Percentiles rank a stretch among this genome's conserved stretches.
Evolutionary conservation across 2,113 vertebrate genomes (phyloP).

Genomic region (Eleginops maclovinus): DNA sequence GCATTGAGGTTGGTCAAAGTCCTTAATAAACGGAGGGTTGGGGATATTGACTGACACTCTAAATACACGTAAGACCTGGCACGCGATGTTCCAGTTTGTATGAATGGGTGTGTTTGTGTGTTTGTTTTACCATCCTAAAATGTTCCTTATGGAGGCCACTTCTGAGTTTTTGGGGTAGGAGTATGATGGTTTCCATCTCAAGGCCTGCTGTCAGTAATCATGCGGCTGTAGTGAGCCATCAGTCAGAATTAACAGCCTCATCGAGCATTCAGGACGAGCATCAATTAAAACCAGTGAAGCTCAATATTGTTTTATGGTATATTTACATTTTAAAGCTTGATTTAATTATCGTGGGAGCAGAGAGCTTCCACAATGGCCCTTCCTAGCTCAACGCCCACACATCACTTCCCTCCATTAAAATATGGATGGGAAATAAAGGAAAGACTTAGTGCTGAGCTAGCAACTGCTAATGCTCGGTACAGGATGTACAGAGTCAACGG

Average conservation of each 20-base stretch:
- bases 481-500: constrained; percentile 1
- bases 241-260: constrained; percentile 78
- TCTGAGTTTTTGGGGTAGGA: constrained; percentile 2
- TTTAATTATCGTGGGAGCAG: constrained; percentile 76
- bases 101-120: too few relatives aligned
- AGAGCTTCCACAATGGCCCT: constrained; percentile 61
- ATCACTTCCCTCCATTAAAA: constrained; percentile 63
- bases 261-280: constrained; percentile 70
- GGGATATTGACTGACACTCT: constrained; percentile 29
- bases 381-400: constrained; percentile 60
- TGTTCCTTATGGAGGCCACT: constrained; percentile 3
- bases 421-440: constrained; percentile 51
- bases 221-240: constrained; percentile 63
- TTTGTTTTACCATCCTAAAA: too few relatives aligned
- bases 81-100: neutral
- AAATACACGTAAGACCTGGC: constrained; percentile 52
- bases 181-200: constrained; percentile 20
- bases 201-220: constrained; percentile 62
- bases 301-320: constrained; percentile 83
- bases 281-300: constrained; percentile 80
- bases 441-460: constrained; percentile 51
- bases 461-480: neutral
- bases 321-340: constrained; percentile 82
- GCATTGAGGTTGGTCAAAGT: constrained; percentile 26
- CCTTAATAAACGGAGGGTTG: neutral